phyloP scores from a whole-genome alignment of 2,888 invertebrate species.

The Orchestes rusci region DNA sequence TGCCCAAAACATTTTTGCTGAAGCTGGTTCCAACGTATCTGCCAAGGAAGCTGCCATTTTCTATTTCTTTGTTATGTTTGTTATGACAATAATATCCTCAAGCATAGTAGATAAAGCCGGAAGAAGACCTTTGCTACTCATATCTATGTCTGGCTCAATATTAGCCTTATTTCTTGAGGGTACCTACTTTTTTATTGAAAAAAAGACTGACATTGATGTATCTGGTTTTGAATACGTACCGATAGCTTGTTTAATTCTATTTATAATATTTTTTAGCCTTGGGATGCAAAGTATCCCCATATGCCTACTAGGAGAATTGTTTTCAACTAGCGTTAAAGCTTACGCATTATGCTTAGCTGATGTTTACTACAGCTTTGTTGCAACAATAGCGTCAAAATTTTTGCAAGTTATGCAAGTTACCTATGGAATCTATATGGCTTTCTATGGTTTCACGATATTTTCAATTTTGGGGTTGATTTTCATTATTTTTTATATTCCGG shows the following conservation, averaged over 20 bases:
- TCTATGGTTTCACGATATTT: conserved; percentile 56
- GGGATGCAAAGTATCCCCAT: conserved; percentile 50
- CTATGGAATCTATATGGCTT: conserved; percentile 56
- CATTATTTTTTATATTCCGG: conserved; percentile 55
- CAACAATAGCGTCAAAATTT: conserved; percentile 45
- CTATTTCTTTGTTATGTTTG: conserved; percentile 48
- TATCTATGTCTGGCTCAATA: conserved; percentile 46
- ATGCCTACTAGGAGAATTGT: conserved; percentile 48
- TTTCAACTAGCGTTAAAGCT: conserved; percentile 51
- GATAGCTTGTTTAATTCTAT: conserved; percentile 44
- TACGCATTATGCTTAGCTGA: conserved; percentile 51
- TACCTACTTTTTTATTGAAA: conserved; percentile 45
- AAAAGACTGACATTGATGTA: conserved; percentile 37
- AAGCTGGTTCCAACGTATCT: conserved; percentile 42
- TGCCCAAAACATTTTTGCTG: conserved; percentile 47
- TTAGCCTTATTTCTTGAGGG: conserved; percentile 43
- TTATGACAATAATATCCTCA: conserved; percentile 50
- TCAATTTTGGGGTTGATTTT: conserved; percentile 55
- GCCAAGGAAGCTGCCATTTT: conserved; percentile 38
- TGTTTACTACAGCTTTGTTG: conserved; percentile 46
- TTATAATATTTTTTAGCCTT: conserved; percentile 46
- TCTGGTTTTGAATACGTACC: conserved; percentile 43
- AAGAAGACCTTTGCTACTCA: conserved; percentile 47
- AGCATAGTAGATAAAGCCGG: conserved; percentile 53
- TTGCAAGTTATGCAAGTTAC: conserved; percentile 48